Base-by-base conservation (phyloP, 2,113 vertebrate genomes). In the Callaeas wilsoni region DNA sequence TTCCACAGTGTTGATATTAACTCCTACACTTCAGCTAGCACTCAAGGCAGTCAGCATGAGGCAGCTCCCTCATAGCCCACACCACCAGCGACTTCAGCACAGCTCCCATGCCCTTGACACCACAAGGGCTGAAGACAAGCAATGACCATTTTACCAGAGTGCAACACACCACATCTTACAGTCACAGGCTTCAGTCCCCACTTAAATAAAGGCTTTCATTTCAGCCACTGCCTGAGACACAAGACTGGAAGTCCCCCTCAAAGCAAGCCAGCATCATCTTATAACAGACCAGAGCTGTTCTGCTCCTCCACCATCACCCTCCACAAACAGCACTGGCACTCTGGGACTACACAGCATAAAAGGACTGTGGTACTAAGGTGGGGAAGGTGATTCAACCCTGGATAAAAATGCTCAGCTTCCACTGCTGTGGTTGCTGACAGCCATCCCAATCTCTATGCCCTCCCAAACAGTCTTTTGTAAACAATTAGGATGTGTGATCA, bases 401-500 rank as follows among this genome's bases (percentile, higher is more conserved):
- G 6, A 76, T 53, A 80, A 89, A 57, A 92, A 35, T 10, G 30
- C 8, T 10, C 27, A 67, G 14, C 30, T 67, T 74, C 56, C 52
- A 71, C 42, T 22, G 30, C 37, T 63, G 42, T 44, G n/a, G 33
- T 16, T 84, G 33, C 39, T 71, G 52, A 71, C 52, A 74, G 42
- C 26, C n/a, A 52, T 5, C 18, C 53, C 41, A 33, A 64, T 6
- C 41, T 16, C 4, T 1, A 1, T 6, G 32, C 32, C 7, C 33
- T 78, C 29, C 22, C 27, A 30, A 71, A 50, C 23, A 68, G 21
- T 15, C 15, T 35, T 65, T 7, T 65, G 30, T 55, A 57, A 86
- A 46, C 17, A 50, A 70, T 0, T 0, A 59, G 19, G 9, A 52
- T 0, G 7, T 16, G 19, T 0, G 0, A 65, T 30, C 65, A 50